Conservation (phyloP, 2,113 vertebrate genomes). For the Bungarus multicinctus region DNA sequence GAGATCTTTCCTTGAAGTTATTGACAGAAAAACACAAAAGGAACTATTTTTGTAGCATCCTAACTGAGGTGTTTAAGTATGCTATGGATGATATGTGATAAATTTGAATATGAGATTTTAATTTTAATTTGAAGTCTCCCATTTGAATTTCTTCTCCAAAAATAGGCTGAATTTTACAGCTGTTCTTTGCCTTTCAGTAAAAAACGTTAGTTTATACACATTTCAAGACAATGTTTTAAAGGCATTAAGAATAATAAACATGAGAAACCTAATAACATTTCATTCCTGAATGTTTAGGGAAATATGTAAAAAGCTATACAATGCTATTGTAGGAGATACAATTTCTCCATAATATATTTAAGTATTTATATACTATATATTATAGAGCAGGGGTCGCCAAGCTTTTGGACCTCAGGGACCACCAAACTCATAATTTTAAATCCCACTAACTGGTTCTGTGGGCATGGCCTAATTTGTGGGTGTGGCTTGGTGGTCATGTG, state of each 20-base stretch:
- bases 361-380: background rate
- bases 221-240: background rate
- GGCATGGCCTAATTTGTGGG: no score
- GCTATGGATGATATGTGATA: background rate
- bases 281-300: background rate
- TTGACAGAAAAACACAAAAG: background rate
- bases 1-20: constrained; percentile 23
- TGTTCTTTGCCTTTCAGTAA: background rate
- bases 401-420: no score
- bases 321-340: background rate
- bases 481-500: no score
- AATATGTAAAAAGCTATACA: background rate
- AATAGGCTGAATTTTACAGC: background rate
- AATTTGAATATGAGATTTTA: background rate
- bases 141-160: background rate
- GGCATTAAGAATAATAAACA: background rate
- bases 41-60: background rate
- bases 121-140: background rate
- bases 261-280: background rate
- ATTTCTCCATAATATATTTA: background rate
- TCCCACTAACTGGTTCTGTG: no score
- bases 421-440: no score
- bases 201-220: background rate
- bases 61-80: background rate
- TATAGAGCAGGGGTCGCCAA: no score